Percentiles rank a stretch among this genome's conserved stretches.
Evolutionary conservation across 2,113 vertebrate genomes (phyloP).

Genomic region (Geococcyx californianus): DNA sequence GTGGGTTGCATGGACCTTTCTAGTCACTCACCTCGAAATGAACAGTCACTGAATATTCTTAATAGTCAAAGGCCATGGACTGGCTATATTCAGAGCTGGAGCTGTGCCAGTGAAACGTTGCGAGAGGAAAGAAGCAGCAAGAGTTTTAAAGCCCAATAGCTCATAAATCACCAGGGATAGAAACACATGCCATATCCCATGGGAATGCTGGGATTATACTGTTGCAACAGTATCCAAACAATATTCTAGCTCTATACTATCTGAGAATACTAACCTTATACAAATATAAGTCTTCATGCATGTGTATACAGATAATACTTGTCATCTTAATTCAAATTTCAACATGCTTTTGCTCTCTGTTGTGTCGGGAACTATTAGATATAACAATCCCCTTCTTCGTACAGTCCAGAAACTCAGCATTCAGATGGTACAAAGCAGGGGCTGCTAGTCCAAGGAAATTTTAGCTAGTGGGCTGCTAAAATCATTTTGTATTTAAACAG

Average conservation of each 20-base stretch:
- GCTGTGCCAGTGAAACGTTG: neutral
- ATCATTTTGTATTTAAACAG: neutral
- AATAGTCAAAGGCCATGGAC: neutral
- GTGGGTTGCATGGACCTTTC: neutral
- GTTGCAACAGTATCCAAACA: slow-evolving; percentile 38
- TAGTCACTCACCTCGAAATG: neutral
- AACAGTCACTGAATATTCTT: neutral
- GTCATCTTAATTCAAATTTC: slow-evolving; percentile 30
- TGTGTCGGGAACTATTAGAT: slow-evolving; percentile 2
- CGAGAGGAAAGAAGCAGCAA: slow-evolving; percentile 31
- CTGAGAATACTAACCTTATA: slow-evolving; percentile 18
- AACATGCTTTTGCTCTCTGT: neutral
- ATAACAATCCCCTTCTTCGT: neutral
- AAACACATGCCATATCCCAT: neutral
- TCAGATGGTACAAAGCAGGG: neutral
- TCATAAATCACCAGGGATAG: slow-evolving; percentile 47
- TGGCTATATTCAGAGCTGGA: slow-evolving; percentile 26
- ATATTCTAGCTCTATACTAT: slow-evolving; percentile 33
- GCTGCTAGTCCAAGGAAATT: neutral
- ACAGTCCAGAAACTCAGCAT: neutral
- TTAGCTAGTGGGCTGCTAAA: neutral
- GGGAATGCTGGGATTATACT: neutral
- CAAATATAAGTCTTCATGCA: slow-evolving; percentile 23
- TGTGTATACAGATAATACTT: slow-evolving; percentile 1
- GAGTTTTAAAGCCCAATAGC: slow-evolving; percentile 50